Evolutionary conservation across 2,888 invertebrate species (phyloP).

Genomic region (Philereme transversata): DNA sequence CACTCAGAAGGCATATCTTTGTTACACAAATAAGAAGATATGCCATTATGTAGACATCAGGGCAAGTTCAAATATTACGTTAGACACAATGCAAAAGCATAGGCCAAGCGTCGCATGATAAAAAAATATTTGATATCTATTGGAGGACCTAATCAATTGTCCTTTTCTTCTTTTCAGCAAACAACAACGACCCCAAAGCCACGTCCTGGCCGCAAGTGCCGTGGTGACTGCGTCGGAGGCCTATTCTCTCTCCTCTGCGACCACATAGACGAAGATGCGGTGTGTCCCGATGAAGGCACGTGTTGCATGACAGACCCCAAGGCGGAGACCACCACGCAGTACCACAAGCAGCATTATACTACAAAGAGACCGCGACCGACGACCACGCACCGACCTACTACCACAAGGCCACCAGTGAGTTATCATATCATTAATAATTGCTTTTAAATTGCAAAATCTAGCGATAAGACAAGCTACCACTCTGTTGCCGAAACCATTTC

Average conservation of each 20-base stretch:
- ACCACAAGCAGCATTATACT: conserved; percentile 22
- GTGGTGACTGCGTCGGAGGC: conserved; percentile 93
- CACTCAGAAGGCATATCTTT: no score
- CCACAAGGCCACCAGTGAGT: conserved; percentile 67
- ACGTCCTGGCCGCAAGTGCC: conserved; percentile 83
- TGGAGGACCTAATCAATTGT: not conserved
- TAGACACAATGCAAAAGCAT: no score
- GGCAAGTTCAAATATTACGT: no score
- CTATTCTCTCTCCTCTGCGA: conserved; percentile 94
- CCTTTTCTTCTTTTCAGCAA: conserved; percentile 46
- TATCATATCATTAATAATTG: not conserved
- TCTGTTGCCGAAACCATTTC: no score
- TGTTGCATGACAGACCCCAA: conserved; percentile 89
- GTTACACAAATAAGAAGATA: no score
- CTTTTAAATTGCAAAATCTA: no score
- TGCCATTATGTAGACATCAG: no score
- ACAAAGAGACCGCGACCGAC: conserved; percentile 61
- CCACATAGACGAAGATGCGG: conserved; percentile 90
- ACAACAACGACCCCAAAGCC: conserved; percentile 63
- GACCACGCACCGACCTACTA: conserved; percentile 60
- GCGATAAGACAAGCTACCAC: no score
- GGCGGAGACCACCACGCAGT: conserved; percentile 75
- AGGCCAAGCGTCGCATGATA: no score
- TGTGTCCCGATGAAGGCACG: conserved; percentile 89
- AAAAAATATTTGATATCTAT: no score